phyloP scores from a whole-genome alignment of 2,888 invertebrate species.

The Eupithecia pulchellata region DNA sequence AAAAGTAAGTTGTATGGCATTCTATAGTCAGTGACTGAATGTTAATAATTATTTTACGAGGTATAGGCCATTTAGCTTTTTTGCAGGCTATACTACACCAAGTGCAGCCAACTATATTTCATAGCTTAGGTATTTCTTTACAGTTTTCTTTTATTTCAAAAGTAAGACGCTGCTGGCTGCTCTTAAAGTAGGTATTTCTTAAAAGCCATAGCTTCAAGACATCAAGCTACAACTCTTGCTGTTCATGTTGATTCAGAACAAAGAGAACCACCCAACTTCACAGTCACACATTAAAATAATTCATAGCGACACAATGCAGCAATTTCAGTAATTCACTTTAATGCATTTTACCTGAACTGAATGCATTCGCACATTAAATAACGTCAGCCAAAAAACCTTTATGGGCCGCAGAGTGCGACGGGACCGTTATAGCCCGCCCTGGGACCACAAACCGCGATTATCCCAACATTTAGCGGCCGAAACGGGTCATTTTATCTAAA shows the following conservation, averaged over 20 bases:
- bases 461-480: constrained; percentile 78
- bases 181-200: neutral
- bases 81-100: no score
- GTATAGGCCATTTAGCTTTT: no score
- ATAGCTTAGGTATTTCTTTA: no score
- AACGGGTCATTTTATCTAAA: constrained; percentile 80
- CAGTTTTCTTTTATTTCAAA: no score
- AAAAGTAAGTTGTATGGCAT: no score
- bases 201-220: neutral
- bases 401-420: constrained; percentile 63
- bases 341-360: constrained; percentile 59
- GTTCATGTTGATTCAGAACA: neutral
- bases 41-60: no score
- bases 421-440: constrained; percentile 75
- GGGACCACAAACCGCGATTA: constrained; percentile 85
- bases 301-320: constrained; percentile 40
- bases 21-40: no score
- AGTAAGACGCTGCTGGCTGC: neutral
- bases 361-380: constrained; percentile 79
- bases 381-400: constrained; percentile 77
- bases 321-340: constrained; percentile 54
- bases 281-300: constrained; percentile 31
- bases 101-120: no score
- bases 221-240: neutral
- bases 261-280: constrained; percentile 4